These are phyloP conservation scores for Jaculus jaculus DNA, from an alignment of 2,113 vertebrate genomes.

Conservation along the genomic window DNA sequence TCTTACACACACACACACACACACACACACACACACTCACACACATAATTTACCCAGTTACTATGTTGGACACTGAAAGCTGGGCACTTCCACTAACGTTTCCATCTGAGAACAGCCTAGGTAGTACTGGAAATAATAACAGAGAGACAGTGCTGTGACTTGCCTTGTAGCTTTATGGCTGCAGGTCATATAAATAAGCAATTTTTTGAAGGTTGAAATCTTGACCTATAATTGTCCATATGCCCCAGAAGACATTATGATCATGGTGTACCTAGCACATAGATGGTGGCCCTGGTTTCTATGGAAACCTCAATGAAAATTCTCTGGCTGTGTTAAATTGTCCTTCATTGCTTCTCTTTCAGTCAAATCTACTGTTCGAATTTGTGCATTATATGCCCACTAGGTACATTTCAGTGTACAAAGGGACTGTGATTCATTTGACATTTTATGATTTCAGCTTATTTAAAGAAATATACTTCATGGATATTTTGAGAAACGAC, in stretches of 20 bases:
- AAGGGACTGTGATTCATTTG: neutral
- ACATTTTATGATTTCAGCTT: neutral
- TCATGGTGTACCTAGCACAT: neutral
- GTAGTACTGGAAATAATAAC: slow-evolving; percentile 2
- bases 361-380: neutral
- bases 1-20: too few relatives aligned
- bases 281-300: neutral
- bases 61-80: neutral
- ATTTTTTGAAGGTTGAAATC: slow-evolving; percentile 36
- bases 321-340: slow-evolving; percentile 33
- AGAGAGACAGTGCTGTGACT: neutral
- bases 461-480: neutral
- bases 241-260: neutral
- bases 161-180: neutral
- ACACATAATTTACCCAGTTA: neutral
- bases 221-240: slow-evolving; percentile 41
- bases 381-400: neutral
- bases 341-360: neutral
- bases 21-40: too few relatives aligned
- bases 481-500: neutral
- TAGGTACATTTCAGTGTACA: neutral
- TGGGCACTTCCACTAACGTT: neutral
- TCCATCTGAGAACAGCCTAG: neutral
- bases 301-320: slow-evolving; percentile 25
- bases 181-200: slow-evolving; percentile 57